phyloP scores from a whole-genome alignment of 1,140 invertebrate species.

The Drusus annulatus region DNA sequence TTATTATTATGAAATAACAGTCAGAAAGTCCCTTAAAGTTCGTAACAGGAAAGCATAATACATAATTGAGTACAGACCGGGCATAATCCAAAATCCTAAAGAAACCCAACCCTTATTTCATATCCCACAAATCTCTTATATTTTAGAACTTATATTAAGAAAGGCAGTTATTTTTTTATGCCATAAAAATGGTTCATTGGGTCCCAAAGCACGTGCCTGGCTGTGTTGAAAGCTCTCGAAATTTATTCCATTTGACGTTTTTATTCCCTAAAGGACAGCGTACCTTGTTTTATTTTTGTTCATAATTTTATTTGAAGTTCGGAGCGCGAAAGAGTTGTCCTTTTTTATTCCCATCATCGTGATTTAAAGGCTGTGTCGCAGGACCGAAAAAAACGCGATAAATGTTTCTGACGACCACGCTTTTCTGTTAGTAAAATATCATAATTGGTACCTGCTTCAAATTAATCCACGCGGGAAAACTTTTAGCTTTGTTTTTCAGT shows the following conservation, averaged over 20 bases:
- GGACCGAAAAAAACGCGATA: no score
- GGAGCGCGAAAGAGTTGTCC: no score
- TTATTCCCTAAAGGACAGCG: constrained; percentile 9
- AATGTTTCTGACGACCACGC: neutral
- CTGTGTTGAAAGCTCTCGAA: constrained; percentile 26
- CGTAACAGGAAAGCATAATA: neutral
- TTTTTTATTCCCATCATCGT: no score
- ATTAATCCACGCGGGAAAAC: no score
- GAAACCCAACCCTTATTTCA: no score
- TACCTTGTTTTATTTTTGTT: neutral
- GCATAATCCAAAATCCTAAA: neutral
- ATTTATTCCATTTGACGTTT: constrained; percentile 30
- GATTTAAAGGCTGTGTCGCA: no score
- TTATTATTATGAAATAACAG: constrained; percentile 3
- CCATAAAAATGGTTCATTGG: constrained; percentile 2
- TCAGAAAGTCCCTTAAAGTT: neutral
- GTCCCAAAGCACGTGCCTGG: constrained; percentile 18
- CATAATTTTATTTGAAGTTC: constrained; percentile 7
- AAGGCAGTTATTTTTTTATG: no score
- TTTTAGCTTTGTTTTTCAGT: no score
- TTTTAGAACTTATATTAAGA: no score
- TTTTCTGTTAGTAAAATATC: neutral
- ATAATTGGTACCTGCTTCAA: no score
- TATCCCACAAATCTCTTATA: no score
- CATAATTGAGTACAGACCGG: constrained; percentile 1